A percentile compares a stretch with the other conserved stretches of the same genome.
Evolutionary conservation across 2,888 invertebrate species (phyloP).

Genomic region (Tiphia femorata): DNA sequence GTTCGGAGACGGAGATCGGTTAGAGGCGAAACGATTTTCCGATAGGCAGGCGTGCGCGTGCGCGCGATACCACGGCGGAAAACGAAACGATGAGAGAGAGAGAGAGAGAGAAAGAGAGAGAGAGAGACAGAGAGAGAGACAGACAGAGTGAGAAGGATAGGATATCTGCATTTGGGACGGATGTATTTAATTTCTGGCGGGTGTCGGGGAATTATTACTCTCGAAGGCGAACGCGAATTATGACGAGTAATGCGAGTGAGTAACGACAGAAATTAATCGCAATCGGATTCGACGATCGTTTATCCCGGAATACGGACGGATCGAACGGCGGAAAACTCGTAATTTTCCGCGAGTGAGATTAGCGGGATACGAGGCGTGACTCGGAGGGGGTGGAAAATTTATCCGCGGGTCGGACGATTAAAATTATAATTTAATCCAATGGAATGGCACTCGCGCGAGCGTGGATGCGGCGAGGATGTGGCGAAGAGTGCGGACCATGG

Average conservation of each 20-base stretch:
- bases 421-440: constrained; percentile 49
- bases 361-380: too few species aligned
- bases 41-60: not conserved
- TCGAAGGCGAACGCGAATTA: too few species aligned
- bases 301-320: too few species aligned
- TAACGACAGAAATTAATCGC: too few species aligned
- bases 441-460: constrained; percentile 24
- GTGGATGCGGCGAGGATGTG: constrained; percentile 12
- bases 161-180: not conserved
- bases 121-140: not conserved
- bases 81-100: not conserved
- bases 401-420: constrained; percentile 30
- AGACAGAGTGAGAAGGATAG: not conserved
- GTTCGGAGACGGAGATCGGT: too few species aligned
- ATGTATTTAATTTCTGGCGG: too few species aligned
- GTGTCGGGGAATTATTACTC: too few species aligned
- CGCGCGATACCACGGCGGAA: not conserved
- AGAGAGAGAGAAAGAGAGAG: not conserved
- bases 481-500: constrained; percentile 1
- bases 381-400: too few species aligned
- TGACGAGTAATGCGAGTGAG: too few species aligned
- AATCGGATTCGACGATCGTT: too few species aligned
- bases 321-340: too few species aligned
- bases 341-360: too few species aligned
- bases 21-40: not conserved